Evolutionary conservation across 2,113 vertebrate genomes (phyloP).

Genomic region (Podilymbus podiceps): DNA sequence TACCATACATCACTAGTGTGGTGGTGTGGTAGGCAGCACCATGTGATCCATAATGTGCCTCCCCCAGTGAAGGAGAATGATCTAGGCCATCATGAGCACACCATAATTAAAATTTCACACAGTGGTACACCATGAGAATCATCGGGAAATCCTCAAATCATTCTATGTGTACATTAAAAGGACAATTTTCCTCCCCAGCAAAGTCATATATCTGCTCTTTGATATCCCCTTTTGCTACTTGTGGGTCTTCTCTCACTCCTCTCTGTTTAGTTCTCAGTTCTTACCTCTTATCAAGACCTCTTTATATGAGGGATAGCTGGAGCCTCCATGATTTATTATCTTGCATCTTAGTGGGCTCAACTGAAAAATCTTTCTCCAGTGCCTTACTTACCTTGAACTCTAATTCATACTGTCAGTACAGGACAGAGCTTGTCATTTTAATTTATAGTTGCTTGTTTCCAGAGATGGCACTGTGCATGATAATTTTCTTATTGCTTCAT

Average conservation of each 20-base stretch:
- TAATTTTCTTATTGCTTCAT: neutral
- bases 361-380: neutral
- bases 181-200: neutral
- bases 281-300: neutral
- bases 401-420: neutral
- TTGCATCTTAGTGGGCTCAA: neutral
- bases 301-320: neutral
- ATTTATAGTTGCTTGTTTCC: neutral
- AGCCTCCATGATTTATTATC: neutral
- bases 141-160: neutral
- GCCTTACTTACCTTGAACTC: neutral
- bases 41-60: neutral
- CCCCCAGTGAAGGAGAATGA: neutral
- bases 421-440: neutral
- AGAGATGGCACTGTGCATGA: neutral
- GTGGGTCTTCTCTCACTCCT: neutral
- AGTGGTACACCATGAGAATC: neutral
- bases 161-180: neutral
- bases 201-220: neutral
- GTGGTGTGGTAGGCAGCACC: neutral
- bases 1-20: neutral
- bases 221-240: neutral
- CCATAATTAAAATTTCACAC: neutral
- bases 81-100: neutral
- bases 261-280: neutral